Conservation (phyloP, 2,113 vertebrate genomes). For the Eulemur rufifrons region DNA sequence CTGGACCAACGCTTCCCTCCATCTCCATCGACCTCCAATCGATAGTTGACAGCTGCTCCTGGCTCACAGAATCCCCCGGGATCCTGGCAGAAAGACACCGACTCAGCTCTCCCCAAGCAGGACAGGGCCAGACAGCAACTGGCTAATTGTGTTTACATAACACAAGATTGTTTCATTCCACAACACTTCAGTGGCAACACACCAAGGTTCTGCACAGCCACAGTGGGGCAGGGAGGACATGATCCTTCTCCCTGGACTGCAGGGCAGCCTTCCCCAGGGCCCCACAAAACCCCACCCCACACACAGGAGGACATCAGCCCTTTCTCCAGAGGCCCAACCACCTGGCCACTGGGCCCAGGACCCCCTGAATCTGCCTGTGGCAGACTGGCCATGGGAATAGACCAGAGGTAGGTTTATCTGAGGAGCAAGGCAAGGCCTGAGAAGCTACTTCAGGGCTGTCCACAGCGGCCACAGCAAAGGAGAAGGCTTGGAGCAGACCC, state of each 20-base stretch:
- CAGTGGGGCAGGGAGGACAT: background rate
- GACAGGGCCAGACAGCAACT: background rate
- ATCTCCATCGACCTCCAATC: background rate
- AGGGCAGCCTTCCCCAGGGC: background rate
- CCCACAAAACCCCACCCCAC: background rate
- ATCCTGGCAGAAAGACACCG: background rate
- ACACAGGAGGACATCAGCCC: background rate
- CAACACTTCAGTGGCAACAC: conserved; percentile 15
- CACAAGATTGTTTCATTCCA: background rate
- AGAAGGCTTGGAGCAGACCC: background rate
- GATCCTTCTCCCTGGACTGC: background rate
- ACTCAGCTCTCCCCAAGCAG: background rate
- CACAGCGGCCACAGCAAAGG: background rate
- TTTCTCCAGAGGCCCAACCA: background rate
- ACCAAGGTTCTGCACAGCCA: background rate
- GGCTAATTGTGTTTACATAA: background rate
- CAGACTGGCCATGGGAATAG: background rate
- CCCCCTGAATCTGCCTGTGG: background rate
- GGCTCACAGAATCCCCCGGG: background rate
- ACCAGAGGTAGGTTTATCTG: background rate
- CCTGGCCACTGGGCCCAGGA: background rate
- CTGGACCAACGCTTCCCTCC: background rate
- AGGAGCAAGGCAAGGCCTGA: background rate
- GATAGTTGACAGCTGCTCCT: background rate
- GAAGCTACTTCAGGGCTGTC: background rate